Evolutionary conservation across 1,140 invertebrate genomes (phyloP), one percentile per base, ranked within the genome.

Genomic region (Drosophila setifemur): DNA sequence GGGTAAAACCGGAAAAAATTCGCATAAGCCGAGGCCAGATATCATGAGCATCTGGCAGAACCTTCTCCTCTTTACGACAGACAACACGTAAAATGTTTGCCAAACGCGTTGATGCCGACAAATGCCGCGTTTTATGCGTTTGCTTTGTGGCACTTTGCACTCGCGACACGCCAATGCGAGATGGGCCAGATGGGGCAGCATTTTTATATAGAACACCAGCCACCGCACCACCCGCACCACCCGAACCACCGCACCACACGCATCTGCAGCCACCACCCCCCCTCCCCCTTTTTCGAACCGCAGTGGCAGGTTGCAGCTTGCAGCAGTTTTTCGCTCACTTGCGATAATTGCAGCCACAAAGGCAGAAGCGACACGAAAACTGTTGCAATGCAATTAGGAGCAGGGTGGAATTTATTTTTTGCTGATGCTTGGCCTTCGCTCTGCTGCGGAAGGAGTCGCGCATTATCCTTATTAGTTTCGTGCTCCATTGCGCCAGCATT

Each of bases 341-440:
- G 49, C 64, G 64, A 39, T 79, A 73, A 78, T 77, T 73, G 75
- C 69, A 73, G 47, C 58, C 23, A 19, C 61, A 50, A 37, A 44
- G 37, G 44, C 61, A 48, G 47, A 66, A 67, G 52, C 63, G 66
- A 69, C 50, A 58, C 42, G 58, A 61, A 61, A 78, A 83, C 55
- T 67, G 78, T 78, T 85, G 70, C 79, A 73, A 85, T 74, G 79
- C 69, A 78, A 83, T 85, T 83, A 85, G 44, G 71, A 75, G 53
- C 40, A 25, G 31, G 31, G 2, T 28, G 37, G 37, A 42, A 67
- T 53, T 66, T 49, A 52, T 44, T 66, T 47, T 45, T 23, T 16
- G 23, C 55, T 29, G 53, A 42, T 33, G 48, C 31, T 21, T 37
- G 14, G 26, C 14, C 50, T 66, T 54, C 60, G 48, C 11, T 33